phyloP scores from a whole-genome alignment of 2,888 invertebrate species.

The Polia nebulosa region DNA sequence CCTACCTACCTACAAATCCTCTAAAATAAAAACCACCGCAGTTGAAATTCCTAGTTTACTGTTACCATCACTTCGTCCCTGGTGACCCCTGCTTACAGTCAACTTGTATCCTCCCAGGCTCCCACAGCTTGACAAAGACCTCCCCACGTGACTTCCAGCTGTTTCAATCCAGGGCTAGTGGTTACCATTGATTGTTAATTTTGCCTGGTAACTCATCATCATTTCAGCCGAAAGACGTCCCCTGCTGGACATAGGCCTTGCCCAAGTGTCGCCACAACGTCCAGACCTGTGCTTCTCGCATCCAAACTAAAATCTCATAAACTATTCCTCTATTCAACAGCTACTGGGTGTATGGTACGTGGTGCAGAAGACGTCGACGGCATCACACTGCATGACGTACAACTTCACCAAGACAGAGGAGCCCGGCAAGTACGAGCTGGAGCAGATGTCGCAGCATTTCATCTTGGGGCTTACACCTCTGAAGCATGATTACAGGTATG shows the following conservation, averaged over 20 bases:
- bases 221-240: too few species aligned
- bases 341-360: slow-evolving; percentile 96
- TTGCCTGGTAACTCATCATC: too few species aligned
- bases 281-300: too few species aligned
- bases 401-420: slow-evolving; percentile 94
- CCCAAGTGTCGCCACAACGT: too few species aligned
- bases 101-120: background rate
- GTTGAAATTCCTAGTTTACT: background rate
- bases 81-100: background rate
- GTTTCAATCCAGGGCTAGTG: background rate
- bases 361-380: slow-evolving; percentile 95
- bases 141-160: too few species aligned
- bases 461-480: slow-evolving; percentile 93
- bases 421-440: slow-evolving; percentile 93
- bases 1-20: too few species aligned
- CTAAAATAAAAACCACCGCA: background rate
- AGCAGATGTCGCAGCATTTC: slow-evolving; percentile 94
- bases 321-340: slow-evolving; percentile 80
- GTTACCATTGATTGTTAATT: too few species aligned
- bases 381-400: slow-evolving; percentile 95
- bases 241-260: too few species aligned
- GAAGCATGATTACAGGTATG: slow-evolving; percentile 93
- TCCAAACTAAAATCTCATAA: slow-evolving; percentile 6
- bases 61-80: too few species aligned
- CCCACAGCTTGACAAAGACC: background rate